Percentiles rank a stretch among this genome's conserved stretches.
Evolutionary conservation across 2,888 invertebrate species (phyloP).

Genomic region (Anticlea derivata): DNA sequence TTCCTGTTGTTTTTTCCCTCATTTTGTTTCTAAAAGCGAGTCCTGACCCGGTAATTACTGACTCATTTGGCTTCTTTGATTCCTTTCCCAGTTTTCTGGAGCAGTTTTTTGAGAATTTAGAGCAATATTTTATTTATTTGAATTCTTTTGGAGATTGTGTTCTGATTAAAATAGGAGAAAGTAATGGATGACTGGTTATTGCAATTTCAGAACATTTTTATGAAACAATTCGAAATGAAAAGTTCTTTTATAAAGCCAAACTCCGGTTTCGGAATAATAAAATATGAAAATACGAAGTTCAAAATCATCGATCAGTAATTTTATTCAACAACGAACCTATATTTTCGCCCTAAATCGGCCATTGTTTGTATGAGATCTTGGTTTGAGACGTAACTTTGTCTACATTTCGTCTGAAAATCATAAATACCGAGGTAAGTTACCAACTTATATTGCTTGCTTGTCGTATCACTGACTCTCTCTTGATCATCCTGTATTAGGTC

Average conservation of each 20-base stretch:
- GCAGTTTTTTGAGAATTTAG: constrained; percentile 11
- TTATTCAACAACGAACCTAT: no score
- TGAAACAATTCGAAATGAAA: constrained; percentile 3
- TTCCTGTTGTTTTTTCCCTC: constrained; percentile 18
- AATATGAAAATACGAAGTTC: no score
- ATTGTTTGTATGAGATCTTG: no score
- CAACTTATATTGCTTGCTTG: no score
- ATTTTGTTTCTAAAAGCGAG: constrained; percentile 24
- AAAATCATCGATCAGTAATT: no score
- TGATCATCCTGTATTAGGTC: no score
- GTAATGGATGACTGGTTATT: constrained; percentile 1
- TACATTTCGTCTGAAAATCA: no score
- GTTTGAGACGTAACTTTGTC: no score
- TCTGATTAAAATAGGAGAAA: constrained; percentile 14
- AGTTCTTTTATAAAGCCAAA: not conserved
- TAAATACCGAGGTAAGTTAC: no score
- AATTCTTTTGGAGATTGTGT: constrained; percentile 13
- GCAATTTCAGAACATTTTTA: not conserved
- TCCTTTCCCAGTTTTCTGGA: constrained; percentile 12
- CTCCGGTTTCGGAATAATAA: not conserved
- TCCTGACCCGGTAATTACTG: constrained; percentile 29
- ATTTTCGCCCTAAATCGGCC: no score
- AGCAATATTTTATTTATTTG: constrained; percentile 17
- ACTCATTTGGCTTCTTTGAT: constrained; percentile 34
- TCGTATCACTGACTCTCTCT: no score